Conservation (phyloP, 1,140 invertebrate genomes). For the Solenopsis fugax region DNA sequence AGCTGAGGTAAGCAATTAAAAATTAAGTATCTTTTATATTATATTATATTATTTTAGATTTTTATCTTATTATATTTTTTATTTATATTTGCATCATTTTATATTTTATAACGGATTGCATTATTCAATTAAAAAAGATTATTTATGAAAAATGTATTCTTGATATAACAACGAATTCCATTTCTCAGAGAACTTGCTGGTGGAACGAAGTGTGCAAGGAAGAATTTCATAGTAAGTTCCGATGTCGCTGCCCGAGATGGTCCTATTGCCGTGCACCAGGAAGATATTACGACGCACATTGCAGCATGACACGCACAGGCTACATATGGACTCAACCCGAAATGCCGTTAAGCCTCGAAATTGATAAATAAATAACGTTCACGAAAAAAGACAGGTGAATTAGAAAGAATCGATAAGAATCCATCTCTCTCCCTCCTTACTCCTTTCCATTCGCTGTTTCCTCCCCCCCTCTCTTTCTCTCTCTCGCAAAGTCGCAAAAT, state of each 20-base stretch:
- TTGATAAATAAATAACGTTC: conserved; percentile 75
- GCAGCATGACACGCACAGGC: conserved; percentile 95
- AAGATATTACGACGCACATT: conserved; percentile 95
- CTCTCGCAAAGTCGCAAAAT: neutral
- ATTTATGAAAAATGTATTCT: neutral
- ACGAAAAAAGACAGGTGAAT: neutral
- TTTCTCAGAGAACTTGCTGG: conserved; percentile 93
- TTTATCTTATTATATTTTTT: neutral
- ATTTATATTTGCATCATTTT: neutral
- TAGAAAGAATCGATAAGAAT: conserved; percentile 19
- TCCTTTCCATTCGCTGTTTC: too few species aligned
- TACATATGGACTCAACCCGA: conserved; percentile 95
- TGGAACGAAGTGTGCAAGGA: conserved; percentile 97
- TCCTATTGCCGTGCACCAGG: conserved; percentile 95
- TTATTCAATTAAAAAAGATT: neutral
- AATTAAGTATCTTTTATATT: neutral
- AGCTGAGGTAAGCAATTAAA: conserved; percentile 89
- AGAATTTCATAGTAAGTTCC: conserved; percentile 94
- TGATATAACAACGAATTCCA: neutral
- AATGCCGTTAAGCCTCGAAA: conserved; percentile 84
- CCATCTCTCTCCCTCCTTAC: neutral
- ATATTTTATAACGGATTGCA: neutral
- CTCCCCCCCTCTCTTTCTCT: neutral
- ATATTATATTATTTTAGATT: neutral
- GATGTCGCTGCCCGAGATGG: conserved; percentile 95